A percentile compares a stretch with the other conserved stretches of the same genome.
Conservation (phyloP, 1,140 invertebrate species). For the Macrobrachium rosenbergii region DNA sequence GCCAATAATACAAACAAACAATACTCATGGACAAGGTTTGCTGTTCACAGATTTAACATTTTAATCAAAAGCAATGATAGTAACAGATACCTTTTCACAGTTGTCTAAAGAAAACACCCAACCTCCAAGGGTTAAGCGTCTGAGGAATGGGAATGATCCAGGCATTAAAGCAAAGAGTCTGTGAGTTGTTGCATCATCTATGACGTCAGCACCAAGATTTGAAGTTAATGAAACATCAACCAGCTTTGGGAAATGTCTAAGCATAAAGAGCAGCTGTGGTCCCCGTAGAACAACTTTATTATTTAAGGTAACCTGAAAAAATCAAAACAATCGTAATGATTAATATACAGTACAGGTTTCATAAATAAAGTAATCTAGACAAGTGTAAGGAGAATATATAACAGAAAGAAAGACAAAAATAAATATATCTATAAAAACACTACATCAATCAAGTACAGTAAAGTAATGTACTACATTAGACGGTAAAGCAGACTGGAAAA, state of each 20-base stretch:
- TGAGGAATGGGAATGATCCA: slow-evolving; percentile 70
- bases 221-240: slow-evolving; percentile 73
- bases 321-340: neutral
- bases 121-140: slow-evolving; percentile 71
- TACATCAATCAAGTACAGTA: too few species aligned
- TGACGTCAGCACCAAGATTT: slow-evolving; percentile 69
- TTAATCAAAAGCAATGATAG: neutral
- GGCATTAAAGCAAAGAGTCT: slow-evolving; percentile 71
- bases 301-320: slow-evolving; percentile 68
- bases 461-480: too few species aligned
- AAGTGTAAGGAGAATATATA: too few species aligned
- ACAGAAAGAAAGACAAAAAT: too few species aligned
- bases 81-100: slow-evolving; percentile 68
- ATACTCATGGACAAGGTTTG: too few species aligned
- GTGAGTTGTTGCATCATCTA: slow-evolving; percentile 72
- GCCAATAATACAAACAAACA: too few species aligned
- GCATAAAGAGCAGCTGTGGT: slow-evolving; percentile 72
- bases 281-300: slow-evolving; percentile 72
- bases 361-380: neutral
- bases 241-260: slow-evolving; percentile 72
- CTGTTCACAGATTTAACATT: neutral
- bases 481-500: too few species aligned
- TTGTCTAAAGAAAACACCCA: slow-evolving; percentile 72
- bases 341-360: neutral
- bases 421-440: too few species aligned